These are phyloP conservation scores for Porites cylindrica DNA, from an alignment of 92 coral and sea anemone genomes.

Conservation along the genomic window DNA sequence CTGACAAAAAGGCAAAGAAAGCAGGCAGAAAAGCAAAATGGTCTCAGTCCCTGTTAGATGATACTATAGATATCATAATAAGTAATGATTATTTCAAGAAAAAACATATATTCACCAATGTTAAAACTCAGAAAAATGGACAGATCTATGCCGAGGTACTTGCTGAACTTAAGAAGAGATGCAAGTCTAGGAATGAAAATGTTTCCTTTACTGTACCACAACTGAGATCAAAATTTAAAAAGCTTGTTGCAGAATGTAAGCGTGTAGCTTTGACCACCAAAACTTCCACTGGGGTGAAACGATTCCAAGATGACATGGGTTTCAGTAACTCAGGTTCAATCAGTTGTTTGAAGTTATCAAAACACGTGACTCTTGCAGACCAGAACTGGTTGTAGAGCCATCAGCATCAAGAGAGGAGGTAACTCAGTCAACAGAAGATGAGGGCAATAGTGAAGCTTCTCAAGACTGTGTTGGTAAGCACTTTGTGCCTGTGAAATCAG, in stretches of 20 bases:
- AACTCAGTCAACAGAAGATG: constrained; percentile 51
- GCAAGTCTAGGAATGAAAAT: constrained; percentile 46
- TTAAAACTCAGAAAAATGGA: constrained; percentile 56
- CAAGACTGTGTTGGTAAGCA: constrained; percentile 20
- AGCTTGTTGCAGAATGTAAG: constrained; percentile 50
- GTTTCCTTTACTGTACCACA: constrained; percentile 45
- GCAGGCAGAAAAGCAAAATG: constrained; percentile 66
- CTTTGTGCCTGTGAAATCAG: constrained; percentile 54
- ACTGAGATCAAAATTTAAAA: constrained; percentile 51
- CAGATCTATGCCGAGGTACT: constrained; percentile 55
- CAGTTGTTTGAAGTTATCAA: neutral
- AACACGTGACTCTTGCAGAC: constrained; percentile 32
- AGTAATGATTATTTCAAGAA: constrained; percentile 42
- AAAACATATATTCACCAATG: constrained; percentile 47
- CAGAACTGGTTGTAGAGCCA: constrained; percentile 43
- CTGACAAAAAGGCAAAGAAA: constrained; percentile 44
- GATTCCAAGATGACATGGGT: constrained; percentile 59
- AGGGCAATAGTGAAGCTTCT: constrained; percentile 16
- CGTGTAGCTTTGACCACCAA: constrained; percentile 45
- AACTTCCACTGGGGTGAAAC: constrained; percentile 52
- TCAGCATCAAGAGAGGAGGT: constrained; percentile 37
- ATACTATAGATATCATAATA: constrained; percentile 48
- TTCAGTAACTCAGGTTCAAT: constrained; percentile 57
- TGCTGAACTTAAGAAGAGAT: constrained; percentile 48
- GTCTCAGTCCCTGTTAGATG: constrained; percentile 59